Conservation (phyloP, 2,113 vertebrate genomes). For the Hemibagrus wyckioides region DNA sequence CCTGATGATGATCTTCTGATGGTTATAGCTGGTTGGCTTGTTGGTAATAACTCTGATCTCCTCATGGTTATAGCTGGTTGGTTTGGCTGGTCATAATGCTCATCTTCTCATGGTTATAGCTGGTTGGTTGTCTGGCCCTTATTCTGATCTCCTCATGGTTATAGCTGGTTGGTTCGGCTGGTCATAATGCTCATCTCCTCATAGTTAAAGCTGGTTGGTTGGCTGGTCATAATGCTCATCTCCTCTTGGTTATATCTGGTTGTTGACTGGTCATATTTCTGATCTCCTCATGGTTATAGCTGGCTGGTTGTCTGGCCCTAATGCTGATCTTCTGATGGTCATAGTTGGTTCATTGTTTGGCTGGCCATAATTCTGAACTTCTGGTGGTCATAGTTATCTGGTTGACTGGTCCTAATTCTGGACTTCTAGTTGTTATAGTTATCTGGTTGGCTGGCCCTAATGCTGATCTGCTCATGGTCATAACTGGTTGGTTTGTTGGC, state of each 20-base stretch:
- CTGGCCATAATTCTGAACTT: no score
- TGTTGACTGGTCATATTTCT: neutral
- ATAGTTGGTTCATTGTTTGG: no score
- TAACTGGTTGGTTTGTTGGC: neutral
- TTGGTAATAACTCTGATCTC: neutral
- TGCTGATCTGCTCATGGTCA: neutral
- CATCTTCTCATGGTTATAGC: neutral
- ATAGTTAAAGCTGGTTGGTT: neutral
- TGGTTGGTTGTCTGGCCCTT: neutral
- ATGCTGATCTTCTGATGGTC: no score
- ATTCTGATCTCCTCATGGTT: neutral
- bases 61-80: neutral
- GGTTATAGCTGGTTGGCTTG: no score
- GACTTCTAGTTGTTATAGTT: no score
- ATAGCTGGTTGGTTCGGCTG: neutral
- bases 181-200: neutral
- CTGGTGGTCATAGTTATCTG: no score
- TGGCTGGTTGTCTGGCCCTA: no score
- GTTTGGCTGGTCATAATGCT: neutral
- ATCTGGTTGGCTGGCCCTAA: neutral
- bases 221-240: neutral
- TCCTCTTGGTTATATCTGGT: neutral
- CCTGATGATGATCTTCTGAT: neutral
- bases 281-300: no score
- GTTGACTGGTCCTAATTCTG: neutral